These are phyloP conservation scores for Tubulanus polymorphus DNA, from an alignment of 2,888 invertebrate genomes.

Conservation along the genomic window DNA sequence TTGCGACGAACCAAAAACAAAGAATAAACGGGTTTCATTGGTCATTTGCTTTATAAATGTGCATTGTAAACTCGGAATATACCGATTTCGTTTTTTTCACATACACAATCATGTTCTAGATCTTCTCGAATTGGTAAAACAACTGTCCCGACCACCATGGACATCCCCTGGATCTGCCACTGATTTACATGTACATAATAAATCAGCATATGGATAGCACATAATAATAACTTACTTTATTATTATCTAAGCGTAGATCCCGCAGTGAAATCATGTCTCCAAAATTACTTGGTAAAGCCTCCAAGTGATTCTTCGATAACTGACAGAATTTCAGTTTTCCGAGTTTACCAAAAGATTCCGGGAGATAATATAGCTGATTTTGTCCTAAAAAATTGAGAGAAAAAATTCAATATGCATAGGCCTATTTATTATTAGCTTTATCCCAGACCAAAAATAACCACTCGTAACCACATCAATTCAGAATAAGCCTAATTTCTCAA, in stretches of 20 bases:
- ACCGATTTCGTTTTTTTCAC: too few species aligned
- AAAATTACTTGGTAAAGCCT: conserved; percentile 32
- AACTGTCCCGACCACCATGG: too few species aligned
- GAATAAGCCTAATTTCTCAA: neutral
- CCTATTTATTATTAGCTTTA: neutral
- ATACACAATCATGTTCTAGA: too few species aligned
- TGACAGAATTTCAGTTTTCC: conserved; percentile 27
- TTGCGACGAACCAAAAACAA: too few species aligned
- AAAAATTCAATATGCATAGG: neutral
- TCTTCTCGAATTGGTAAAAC: too few species aligned
- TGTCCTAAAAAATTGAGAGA: conserved; percentile 25
- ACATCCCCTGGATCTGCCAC: too few species aligned
- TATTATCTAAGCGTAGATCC: conserved; percentile 38
- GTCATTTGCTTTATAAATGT: too few species aligned
- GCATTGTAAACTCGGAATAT: too few species aligned
- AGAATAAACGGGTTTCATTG: too few species aligned
- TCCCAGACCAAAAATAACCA: neutral
- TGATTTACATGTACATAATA: too few species aligned
- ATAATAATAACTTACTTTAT: conserved; percentile 34
- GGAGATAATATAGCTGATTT: conserved; percentile 34
- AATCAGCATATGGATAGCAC: too few species aligned
- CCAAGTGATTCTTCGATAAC: conserved; percentile 35
- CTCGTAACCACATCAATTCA: neutral
- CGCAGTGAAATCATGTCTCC: conserved; percentile 34
- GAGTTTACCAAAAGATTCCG: conserved; percentile 37